These are phyloP conservation scores for Laupala kohalensis DNA, from an alignment of 1,140 invertebrate species.

Conservation along the genomic window DNA sequence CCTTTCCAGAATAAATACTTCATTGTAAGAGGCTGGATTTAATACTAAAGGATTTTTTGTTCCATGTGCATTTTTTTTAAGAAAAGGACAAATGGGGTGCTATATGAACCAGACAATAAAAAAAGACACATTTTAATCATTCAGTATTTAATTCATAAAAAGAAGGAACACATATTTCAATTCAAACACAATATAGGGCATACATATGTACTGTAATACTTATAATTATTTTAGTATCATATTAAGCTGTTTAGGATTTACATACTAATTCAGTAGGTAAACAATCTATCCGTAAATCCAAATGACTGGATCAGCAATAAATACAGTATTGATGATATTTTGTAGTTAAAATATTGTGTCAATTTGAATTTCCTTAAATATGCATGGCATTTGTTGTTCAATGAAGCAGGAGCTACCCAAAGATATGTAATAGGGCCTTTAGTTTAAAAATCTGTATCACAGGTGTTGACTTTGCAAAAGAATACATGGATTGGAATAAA, in stretches of 20 bases:
- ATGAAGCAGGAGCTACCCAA: not conserved
- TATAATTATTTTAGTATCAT: not conserved
- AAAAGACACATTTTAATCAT: not conserved
- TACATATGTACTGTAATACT: not conserved
- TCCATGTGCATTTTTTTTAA: no score
- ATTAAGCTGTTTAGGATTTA: not conserved
- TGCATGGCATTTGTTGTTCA: not conserved
- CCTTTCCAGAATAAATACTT: no score
- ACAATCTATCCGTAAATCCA: not conserved
- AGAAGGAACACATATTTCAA: not conserved
- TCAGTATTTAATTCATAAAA: not conserved
- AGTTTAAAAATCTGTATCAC: not conserved
- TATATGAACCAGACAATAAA: no score
- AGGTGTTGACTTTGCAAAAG: not conserved
- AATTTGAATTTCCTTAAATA: not conserved
- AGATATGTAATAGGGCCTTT: not conserved
- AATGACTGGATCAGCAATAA: not conserved
- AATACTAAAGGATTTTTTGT: no score
- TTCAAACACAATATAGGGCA: not conserved
- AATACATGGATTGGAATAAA: not conserved
- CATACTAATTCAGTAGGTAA: not conserved
- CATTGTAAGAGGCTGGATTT: no score
- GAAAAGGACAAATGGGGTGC: no score
- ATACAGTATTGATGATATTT: not conserved
- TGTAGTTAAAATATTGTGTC: not conserved